Evolutionary conservation across 2,113 vertebrate genomes (phyloP).

Genomic region (Passer montanus): DNA sequence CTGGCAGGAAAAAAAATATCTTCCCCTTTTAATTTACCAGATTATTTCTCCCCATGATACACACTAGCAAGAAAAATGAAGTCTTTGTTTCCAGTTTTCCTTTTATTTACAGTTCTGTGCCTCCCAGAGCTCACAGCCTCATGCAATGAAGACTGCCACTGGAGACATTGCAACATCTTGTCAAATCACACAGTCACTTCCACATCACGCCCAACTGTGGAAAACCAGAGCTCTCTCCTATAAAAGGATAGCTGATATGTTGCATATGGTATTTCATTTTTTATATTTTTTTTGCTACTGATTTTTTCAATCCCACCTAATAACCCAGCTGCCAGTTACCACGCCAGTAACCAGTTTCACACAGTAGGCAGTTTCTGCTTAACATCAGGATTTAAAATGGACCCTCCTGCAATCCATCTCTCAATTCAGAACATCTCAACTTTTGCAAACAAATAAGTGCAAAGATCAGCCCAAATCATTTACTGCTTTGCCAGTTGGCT

Average conservation of each 20-base stretch:
- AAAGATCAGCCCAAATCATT: background rate
- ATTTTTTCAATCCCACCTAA: background rate
- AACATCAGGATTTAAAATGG: accelerated
- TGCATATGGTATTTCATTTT: background rate
- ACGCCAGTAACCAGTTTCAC: background rate
- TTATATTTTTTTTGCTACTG: background rate
- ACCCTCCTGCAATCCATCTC: background rate
- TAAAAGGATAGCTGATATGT: background rate
- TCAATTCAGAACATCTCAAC: background rate
- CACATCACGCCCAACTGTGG: background rate
- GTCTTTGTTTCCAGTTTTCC: background rate
- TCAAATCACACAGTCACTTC: background rate
- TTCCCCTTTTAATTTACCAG: background rate
- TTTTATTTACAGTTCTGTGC: background rate
- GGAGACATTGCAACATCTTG: background rate
- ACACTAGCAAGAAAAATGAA: background rate
- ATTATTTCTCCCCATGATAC: background rate
- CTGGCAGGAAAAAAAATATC: conserved; percentile 2
- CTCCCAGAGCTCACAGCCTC: background rate
- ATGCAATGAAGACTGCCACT: background rate
- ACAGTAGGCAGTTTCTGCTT: background rate
- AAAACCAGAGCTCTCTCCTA: background rate
- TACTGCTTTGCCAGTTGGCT: background rate
- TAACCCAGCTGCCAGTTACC: background rate
- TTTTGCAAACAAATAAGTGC: background rate